Evolutionary conservation across 2,797 vertebrate species (phyloP).

Genomic region (Arremon brunneinucha): DNA sequence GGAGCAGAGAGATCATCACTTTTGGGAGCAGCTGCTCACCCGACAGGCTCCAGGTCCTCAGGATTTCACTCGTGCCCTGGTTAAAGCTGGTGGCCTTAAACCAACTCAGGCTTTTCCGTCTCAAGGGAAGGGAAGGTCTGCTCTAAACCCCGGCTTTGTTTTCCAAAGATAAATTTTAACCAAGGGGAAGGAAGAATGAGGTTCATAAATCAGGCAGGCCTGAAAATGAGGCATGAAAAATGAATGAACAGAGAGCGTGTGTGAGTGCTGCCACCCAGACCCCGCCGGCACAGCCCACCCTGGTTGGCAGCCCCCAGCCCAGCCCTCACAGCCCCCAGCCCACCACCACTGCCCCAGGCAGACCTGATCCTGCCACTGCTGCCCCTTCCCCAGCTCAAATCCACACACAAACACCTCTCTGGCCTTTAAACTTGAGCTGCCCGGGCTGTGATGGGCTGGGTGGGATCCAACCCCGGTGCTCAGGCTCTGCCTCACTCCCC

Average conservation of each 20-base stretch:
- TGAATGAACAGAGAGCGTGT: not conserved
- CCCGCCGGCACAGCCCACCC: not conserved
- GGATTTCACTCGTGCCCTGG: not conserved
- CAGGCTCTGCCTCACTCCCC: not conserved
- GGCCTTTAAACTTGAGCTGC: not conserved
- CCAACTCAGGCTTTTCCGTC: not conserved
- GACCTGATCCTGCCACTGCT: not conserved
- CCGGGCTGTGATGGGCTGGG: rapidly evolving
- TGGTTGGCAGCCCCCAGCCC: not conserved
- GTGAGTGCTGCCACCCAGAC: rapidly evolving
- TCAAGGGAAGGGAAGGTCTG: not conserved
- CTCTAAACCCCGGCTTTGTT: not conserved
- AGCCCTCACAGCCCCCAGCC: not conserved
- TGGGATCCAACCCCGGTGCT: not conserved
- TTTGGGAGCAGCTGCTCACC: not conserved
- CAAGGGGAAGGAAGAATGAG: conserved; percentile 32
- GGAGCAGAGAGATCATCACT: not conserved
- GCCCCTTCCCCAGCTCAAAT: not conserved
- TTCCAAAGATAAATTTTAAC: conserved; percentile 41
- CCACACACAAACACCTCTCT: not conserved
- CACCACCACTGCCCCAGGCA: not conserved
- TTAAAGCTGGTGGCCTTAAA: not conserved
- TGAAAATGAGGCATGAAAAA: conserved; percentile 54
- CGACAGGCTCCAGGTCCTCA: not conserved
- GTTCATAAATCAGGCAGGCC: conserved; percentile 40